These are phyloP conservation scores for Glyptemys insculpta DNA, from an alignment of 2,797 vertebrate species.

Conservation along the genomic window DNA sequence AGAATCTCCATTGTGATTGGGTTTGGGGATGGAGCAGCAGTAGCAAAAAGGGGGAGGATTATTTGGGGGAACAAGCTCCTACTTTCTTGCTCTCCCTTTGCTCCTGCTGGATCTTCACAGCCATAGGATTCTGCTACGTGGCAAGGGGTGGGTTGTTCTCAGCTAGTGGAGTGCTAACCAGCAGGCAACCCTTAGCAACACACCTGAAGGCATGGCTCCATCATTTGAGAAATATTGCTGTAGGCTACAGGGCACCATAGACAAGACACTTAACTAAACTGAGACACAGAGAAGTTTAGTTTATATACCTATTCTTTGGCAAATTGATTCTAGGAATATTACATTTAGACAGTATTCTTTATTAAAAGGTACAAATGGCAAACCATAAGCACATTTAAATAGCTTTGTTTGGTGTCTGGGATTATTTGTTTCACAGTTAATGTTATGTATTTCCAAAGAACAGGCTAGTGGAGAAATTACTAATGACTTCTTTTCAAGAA, in stretches of 20 bases:
- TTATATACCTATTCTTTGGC: not conserved
- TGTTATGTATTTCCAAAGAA: not conserved
- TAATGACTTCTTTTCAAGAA: not conserved
- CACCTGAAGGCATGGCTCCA: not conserved
- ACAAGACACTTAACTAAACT: not conserved
- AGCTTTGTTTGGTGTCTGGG: not conserved
- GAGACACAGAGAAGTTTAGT: not conserved
- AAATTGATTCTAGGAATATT: not conserved
- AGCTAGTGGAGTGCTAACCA: not conserved
- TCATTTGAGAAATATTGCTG: not conserved
- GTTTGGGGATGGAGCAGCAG: not conserved
- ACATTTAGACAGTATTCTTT: not conserved
- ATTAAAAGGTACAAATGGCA: not conserved
- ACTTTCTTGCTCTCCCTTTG: not conserved
- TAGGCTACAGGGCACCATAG: not conserved
- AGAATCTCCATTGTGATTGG: not conserved
- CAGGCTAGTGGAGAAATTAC: not conserved
- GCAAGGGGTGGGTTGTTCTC: not conserved
- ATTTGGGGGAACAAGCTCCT: not conserved
- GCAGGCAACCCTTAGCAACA: rapidly evolving
- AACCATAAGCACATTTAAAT: rapidly evolving
- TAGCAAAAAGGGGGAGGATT: not conserved
- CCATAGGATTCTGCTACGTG: not conserved
- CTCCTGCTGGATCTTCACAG: too few species aligned
- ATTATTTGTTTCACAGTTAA: not conserved